Base-by-base conservation (phyloP, 2,888 invertebrate species). In the Nemurella pictetii region DNA sequence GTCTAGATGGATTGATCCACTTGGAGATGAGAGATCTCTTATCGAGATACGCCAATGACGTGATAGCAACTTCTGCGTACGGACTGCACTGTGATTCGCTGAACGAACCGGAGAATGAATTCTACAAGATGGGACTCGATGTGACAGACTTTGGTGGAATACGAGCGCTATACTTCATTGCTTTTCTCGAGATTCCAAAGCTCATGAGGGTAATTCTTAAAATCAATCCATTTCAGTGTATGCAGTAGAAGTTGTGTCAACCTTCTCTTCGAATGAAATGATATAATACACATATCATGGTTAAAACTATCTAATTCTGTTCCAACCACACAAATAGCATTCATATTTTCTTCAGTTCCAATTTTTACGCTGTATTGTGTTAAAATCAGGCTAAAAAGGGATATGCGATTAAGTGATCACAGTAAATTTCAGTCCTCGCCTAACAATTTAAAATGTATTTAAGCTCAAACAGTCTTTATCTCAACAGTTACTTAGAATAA, bases 41-140 rank as follows among this genome's bases (percentile, higher is more conserved):
- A 0, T 90, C 91, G 0, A 89, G 92, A n/a, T 92, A 90, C 85
- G 89, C 91, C 0, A 92, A 91, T 85, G 92, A 93, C 87, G 92
- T 92, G 0, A 92, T 93, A 81, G 93, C 92, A 0, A 90, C 91
- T 0, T 90, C 91, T 28, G 92, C 91, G 0, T 93, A 92, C 86
- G 92, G 92, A 0, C 87, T 92, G 0, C 90, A 92, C 86, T 91
- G 93, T 0, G 91, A 94, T 87, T 94, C 94, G 0, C 89, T 92
- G 26, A 88, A 89, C 5, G 90, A 93, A 0, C 89, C 89, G 12
- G 88, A 92, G 0, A 93, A 93, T 86, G 88, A 91, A 32, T 94
- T 94, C 88, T 93, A 92, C 87, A 84, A 87, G 35, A 92, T 91
- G 90, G 93, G 93, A 27, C 92, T 91, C 86, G 89, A 88, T n/a